Evolutionary conservation across 2,113 vertebrate species (phyloP).

Genomic region (Saguinus midas): DNA sequence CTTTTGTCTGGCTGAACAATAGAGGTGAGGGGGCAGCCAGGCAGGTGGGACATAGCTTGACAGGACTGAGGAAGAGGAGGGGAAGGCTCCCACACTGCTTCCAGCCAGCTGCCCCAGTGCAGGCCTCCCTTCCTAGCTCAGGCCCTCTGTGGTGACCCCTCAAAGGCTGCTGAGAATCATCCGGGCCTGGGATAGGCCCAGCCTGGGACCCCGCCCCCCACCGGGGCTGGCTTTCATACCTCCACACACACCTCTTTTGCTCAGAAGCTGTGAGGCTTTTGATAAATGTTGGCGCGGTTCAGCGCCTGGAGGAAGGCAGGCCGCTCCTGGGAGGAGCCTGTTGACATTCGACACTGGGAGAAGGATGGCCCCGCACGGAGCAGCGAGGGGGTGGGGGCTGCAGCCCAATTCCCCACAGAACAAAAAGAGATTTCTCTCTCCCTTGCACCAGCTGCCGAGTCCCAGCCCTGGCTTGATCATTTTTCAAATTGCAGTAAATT

Average conservation of each 20-base stretch:
- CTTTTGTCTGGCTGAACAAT: conserved; percentile 68
- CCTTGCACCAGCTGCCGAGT: conserved; percentile 64
- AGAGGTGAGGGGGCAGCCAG: conserved; percentile 47
- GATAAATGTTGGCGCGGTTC: conserved; percentile 52
- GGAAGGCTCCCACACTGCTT: background rate
- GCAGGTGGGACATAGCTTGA: conserved; percentile 51
- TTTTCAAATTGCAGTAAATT: conserved; percentile 76
- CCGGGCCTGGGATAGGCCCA: background rate
- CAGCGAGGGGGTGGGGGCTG: conserved; percentile 16
- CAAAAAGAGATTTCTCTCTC: conserved; percentile 69
- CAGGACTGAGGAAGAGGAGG: background rate
- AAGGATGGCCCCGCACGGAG: conserved; percentile 52
- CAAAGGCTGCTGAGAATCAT: background rate
- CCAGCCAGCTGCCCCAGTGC: background rate
- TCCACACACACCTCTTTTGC: conserved; percentile 53
- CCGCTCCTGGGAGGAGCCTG: conserved; percentile 65
- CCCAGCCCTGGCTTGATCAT: conserved; percentile 56
- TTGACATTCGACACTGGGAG: conserved; percentile 59
- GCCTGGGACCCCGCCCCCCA: background rate
- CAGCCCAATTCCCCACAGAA: conserved; percentile 60
- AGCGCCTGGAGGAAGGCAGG: conserved; percentile 36
- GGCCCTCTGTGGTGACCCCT: background rate
- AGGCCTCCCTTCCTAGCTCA: background rate
- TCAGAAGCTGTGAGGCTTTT: conserved; percentile 60
- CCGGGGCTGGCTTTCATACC: background rate